Conservation (phyloP, 2,113 vertebrate species). For the Naja naja region DNA sequence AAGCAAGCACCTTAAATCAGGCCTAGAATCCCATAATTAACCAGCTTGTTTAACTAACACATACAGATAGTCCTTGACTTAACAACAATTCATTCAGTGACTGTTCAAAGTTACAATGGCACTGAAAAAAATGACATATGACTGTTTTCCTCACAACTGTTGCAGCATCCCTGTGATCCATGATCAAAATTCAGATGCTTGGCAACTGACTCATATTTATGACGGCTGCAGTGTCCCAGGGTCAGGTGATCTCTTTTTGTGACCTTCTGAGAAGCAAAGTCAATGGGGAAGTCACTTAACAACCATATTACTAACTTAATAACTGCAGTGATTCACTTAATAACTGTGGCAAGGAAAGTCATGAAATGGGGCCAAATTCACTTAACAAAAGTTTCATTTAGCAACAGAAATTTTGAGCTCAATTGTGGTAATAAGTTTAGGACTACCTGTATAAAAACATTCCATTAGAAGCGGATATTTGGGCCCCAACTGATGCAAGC, state of each 20-base stretch:
- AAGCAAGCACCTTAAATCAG: background rate
- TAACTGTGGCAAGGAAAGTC: too few species aligned
- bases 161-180: background rate
- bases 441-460: too few species aligned
- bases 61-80: background rate
- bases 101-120: background rate
- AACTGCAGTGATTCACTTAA: background rate
- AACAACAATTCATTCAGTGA: background rate
- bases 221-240: background rate
- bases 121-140: background rate
- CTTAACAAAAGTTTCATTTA: too few species aligned
- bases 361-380: too few species aligned
- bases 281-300: background rate
- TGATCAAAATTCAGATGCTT: background rate
- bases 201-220: background rate
- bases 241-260: background rate
- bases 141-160: background rate
- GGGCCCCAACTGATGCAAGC: background rate
- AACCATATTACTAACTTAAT: background rate
- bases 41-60: background rate
- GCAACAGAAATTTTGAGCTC: background rate
- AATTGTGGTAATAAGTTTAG: background rate
- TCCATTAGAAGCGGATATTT: background rate
- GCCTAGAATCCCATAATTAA: background rate
- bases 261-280: background rate